A percentile compares a stretch with the other conserved stretches of the same genome.
These are phyloP conservation scores for Phocoena phocoena DNA, from an alignment of 2,113 vertebrate species.

Conservation along the genomic window DNA sequence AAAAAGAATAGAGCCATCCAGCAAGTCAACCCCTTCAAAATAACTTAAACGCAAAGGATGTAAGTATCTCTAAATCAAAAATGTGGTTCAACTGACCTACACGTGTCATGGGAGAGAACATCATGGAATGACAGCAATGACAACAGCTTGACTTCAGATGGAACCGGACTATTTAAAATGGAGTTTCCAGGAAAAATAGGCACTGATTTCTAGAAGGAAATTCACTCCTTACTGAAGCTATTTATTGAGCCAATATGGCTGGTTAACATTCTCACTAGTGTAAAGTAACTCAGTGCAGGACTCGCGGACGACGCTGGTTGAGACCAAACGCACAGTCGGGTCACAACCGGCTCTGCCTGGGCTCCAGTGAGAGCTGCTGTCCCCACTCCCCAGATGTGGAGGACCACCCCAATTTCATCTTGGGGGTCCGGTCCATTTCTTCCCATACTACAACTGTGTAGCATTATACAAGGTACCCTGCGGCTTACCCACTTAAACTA, in stretches of 20 bases:
- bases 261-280: conserved; percentile 72
- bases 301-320: conserved; percentile 3
- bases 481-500: conserved; percentile 61
- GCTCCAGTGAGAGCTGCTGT: conserved; percentile 72
- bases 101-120: conserved; percentile 23
- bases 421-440: not conserved
- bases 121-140: conserved; percentile 52
- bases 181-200: conserved; percentile 78
- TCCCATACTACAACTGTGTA: conserved; percentile 62
- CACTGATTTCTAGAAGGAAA: conserved; percentile 84
- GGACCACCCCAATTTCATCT: conserved; percentile 54
- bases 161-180: conserved; percentile 67
- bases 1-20: conserved; percentile 79
- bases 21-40: conserved; percentile 61
- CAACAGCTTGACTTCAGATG: conserved; percentile 40
- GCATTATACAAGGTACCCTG: conserved; percentile 73
- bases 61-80: conserved; percentile 75
- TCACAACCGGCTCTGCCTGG: conserved; percentile 67
- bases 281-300: conserved; percentile 78
- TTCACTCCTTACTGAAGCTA: conserved; percentile 79
- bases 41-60: conserved; percentile 54
- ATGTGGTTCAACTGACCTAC: conserved; percentile 65
- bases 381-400: conserved; percentile 63
- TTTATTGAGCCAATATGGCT: conserved; percentile 84
- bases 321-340: conserved; percentile 63